phyloP scores from a whole-genome alignment of 2,797 vertebrate species.

The Pseudochromis fuscus region DNA sequence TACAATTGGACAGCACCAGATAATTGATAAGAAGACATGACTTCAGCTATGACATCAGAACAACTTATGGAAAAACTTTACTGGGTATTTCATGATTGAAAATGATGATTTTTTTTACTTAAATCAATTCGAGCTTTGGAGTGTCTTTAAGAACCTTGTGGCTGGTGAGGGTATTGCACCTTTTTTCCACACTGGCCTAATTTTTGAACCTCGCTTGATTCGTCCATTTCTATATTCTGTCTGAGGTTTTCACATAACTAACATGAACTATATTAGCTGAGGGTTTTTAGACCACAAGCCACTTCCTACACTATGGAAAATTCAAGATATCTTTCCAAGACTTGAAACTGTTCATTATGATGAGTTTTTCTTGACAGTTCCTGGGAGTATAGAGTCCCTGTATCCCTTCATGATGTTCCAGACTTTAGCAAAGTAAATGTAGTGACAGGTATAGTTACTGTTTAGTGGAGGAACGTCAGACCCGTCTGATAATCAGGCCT shows the following conservation, averaged over 20 bases:
- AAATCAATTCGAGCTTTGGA: too few relatives aligned
- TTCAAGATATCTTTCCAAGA: slow-evolving; percentile 28
- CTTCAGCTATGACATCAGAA: too few relatives aligned
- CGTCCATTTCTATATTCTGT: too few relatives aligned
- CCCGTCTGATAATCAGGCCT: slow-evolving; percentile 43
- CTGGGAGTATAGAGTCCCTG: slow-evolving; percentile 9
- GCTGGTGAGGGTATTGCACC: too few relatives aligned
- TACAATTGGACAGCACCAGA: too few relatives aligned
- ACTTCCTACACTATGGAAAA: slow-evolving; percentile 45
- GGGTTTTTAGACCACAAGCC: slow-evolving; percentile 37
- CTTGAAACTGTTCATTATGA: slow-evolving; percentile 27
- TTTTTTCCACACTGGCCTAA: too few relatives aligned
- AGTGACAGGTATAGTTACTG: slow-evolving; percentile 53
- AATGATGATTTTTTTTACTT: too few relatives aligned
- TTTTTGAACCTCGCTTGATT: too few relatives aligned
- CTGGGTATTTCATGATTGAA: too few relatives aligned
- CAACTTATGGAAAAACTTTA: too few relatives aligned
- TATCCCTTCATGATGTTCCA: slow-evolving; percentile 26
- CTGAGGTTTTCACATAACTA: slow-evolving; percentile 16
- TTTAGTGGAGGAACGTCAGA: slow-evolving; percentile 19
- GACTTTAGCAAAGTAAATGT: slow-evolving; percentile 44
- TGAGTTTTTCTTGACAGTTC: slow-evolving; percentile 41
- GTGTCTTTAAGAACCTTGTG: too few relatives aligned
- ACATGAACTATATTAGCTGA: slow-evolving; percentile 9
- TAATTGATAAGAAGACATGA: too few relatives aligned